Evolutionary conservation across 2,888 invertebrate genomes (phyloP).

Genomic region (Amphipoea oculea): DNA sequence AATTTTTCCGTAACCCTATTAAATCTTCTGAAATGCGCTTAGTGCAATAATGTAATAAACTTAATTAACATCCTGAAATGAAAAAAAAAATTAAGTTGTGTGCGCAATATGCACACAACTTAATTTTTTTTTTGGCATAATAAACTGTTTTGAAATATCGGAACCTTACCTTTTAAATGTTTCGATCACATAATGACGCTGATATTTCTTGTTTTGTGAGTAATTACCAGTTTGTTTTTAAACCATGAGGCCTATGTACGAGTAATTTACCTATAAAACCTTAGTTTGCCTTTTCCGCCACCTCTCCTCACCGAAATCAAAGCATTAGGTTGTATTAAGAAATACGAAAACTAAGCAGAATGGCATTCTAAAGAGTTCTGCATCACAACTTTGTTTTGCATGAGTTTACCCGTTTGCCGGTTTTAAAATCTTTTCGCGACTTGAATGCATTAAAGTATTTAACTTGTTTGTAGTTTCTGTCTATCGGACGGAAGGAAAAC

Average conservation of each 20-base stretch:
- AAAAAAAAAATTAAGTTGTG: too few species aligned
- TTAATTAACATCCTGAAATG: too few species aligned
- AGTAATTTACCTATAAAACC: neutral
- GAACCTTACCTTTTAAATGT: too few species aligned
- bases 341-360: conserved; percentile 90
- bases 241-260: too few species aligned
- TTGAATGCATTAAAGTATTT: conserved; percentile 80
- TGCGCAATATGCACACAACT: too few species aligned
- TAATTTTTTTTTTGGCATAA: too few species aligned
- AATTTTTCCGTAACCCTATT: neutral
- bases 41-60: neutral
- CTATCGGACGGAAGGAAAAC: conserved; percentile 45
- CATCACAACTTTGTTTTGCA: conserved; percentile 87
- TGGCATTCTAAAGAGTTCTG: conserved; percentile 87
- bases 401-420: conserved; percentile 82
- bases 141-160: too few species aligned
- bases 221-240: too few species aligned
- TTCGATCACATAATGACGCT: too few species aligned
- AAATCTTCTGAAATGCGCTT: neutral
- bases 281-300: conserved; percentile 61
- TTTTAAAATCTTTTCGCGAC: conserved; percentile 81
- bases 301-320: conserved; percentile 67
- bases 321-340: conserved; percentile 88
- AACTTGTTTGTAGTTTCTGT: conserved; percentile 71
- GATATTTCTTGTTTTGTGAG: too few species aligned